Percentiles rank a stretch among this genome's conserved stretches.
These are phyloP conservation scores for Brachypodius melanocephalos DNA, from an alignment of 2,113 vertebrate genomes.

Conservation along the genomic window DNA sequence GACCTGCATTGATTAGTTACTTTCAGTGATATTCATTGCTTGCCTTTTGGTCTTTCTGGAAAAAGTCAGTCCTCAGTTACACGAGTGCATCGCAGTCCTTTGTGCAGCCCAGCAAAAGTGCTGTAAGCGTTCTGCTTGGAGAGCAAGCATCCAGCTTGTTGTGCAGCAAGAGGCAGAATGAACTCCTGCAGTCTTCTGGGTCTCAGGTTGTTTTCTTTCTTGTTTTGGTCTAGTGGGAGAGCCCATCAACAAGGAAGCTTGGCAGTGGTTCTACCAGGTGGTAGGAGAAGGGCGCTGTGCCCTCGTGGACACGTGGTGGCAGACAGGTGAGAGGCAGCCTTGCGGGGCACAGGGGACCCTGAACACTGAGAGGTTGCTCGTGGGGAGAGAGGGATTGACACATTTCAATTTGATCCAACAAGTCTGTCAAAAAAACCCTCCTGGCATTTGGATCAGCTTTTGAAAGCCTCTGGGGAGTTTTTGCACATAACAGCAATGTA, in stretches of 20 bases:
- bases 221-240: conserved; percentile 82
- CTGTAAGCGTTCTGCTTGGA: neutral
- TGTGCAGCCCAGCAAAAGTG: neutral
- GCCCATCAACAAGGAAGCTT: conserved; percentile 91
- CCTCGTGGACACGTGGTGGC: conserved; percentile 95
- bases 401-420: accelerated
- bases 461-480: neutral
- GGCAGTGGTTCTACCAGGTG: conserved; percentile 89
- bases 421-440: neutral
- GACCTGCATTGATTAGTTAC: neutral
- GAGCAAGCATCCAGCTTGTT: neutral
- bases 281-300: conserved; percentile 86
- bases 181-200: neutral
- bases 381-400: neutral
- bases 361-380: neutral
- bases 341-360: neutral
- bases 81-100: neutral
- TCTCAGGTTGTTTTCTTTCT: neutral
- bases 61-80: neutral
- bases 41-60: neutral
- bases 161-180: neutral
- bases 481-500: neutral
- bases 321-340: conserved; percentile 82
- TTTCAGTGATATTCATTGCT: neutral
- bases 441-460: neutral